phyloP scores from a whole-genome alignment of 2,797 vertebrate genomes.

The Octomys mimax region DNA sequence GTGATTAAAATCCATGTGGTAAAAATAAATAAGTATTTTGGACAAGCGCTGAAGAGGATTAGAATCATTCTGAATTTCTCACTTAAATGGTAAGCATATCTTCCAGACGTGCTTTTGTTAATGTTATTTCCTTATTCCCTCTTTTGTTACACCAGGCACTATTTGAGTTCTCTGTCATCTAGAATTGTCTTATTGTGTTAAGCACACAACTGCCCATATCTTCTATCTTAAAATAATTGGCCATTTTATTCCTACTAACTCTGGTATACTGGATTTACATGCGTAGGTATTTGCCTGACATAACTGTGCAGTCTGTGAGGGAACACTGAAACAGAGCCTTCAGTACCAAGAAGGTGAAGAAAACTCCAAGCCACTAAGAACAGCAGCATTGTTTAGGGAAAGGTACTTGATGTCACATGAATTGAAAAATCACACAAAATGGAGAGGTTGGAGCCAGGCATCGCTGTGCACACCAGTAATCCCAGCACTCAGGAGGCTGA shows the following conservation, averaged over 20 bases:
- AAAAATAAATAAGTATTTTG: constrained; percentile 15
- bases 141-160: not conserved
- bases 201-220: not conserved
- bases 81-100: not conserved
- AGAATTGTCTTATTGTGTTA: constrained; percentile 19
- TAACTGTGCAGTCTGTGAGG: not conserved
- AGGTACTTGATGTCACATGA: not conserved
- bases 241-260: not conserved
- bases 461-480: too few species aligned
- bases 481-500: too few species aligned
- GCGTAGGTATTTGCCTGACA: not conserved
- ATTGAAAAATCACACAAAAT: not conserved
- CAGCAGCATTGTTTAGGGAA: not conserved
- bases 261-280: not conserved
- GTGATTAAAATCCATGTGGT: not conserved
- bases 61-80: not conserved
- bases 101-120: constrained; percentile 26
- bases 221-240: constrained; percentile 44
- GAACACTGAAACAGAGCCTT: not conserved
- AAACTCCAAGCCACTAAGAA: not conserved
- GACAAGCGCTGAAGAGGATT: not conserved
- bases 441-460: not conserved
- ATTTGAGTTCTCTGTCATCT: constrained; percentile 8
- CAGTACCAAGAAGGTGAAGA: not conserved
- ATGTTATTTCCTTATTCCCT: not conserved